phyloP scores from a whole-genome alignment of 2,113 vertebrate species.

The Rhinogobius similis region DNA sequence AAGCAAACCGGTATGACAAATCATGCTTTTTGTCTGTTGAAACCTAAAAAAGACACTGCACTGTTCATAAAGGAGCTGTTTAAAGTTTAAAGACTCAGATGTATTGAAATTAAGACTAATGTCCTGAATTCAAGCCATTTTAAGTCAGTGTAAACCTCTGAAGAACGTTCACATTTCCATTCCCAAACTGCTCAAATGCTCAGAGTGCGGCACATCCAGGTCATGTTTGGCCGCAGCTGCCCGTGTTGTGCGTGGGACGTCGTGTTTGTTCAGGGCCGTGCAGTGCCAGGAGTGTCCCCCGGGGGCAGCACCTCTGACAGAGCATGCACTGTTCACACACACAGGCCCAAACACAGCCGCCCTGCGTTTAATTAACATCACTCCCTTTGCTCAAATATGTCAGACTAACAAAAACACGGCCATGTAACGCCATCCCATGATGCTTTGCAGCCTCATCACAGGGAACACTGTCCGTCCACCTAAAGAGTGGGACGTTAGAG shows the following conservation, averaged over 20 bases:
- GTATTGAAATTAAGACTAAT: too few relatives aligned
- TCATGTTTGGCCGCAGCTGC: constrained; percentile 10
- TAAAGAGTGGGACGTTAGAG: constrained; percentile 13
- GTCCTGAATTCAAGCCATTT: too few relatives aligned
- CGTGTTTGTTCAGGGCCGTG: constrained; percentile 3
- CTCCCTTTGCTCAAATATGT: constrained; percentile 52
- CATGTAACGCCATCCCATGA: constrained; percentile 45
- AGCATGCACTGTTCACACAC: constrained; percentile 59
- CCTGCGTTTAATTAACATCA: constrained; percentile 68
- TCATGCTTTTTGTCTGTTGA: too few relatives aligned
- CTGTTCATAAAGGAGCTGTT: too few relatives aligned
- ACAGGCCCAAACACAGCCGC: constrained; percentile 64
- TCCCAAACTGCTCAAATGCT: too few relatives aligned
- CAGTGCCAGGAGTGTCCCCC: constrained; percentile 46
- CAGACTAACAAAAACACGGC: constrained; percentile 45
- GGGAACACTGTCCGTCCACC: constrained; percentile 20
- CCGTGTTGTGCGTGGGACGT: constrained; percentile 20
- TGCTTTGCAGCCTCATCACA: constrained; percentile 29
- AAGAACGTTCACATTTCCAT: too few relatives aligned
- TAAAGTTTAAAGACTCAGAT: too few relatives aligned
- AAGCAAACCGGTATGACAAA: too few relatives aligned
- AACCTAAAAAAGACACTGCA: too few relatives aligned
- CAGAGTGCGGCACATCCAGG: too few relatives aligned
- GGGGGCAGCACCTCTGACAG: constrained; percentile 22
- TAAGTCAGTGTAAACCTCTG: too few relatives aligned